A percentile compares a stretch with the other conserved stretches of the same genome.
Evolutionary conservation across 2,113 vertebrate genomes (phyloP).

Genomic region (Sebastes fasciatus): DNA sequence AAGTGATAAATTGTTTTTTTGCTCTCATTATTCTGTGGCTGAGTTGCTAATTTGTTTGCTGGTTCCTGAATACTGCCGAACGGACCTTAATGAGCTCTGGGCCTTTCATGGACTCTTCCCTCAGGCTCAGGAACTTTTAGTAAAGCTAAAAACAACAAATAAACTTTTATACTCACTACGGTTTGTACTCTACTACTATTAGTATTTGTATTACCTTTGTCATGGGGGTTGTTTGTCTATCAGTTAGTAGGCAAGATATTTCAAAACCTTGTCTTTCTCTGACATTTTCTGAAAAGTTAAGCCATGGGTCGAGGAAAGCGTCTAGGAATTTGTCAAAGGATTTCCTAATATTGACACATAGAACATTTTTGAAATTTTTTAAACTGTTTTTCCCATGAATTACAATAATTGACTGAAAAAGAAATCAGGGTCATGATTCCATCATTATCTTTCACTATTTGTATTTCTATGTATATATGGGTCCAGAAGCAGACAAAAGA

Average conservation of each 20-base stretch:
- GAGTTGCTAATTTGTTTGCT: conserved; percentile 50
- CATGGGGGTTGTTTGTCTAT: background rate
- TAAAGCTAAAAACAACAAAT: conserved; percentile 22
- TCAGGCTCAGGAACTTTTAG: conserved; percentile 25
- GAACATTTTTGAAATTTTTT: background rate
- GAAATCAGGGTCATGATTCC: background rate
- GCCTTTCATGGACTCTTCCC: conserved; percentile 9
- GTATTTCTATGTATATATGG: background rate
- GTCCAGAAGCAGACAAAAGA: background rate
- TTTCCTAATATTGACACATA: background rate
- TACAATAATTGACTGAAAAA: background rate
- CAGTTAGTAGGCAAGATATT: no score
- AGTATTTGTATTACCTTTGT: background rate
- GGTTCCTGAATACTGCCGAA: conserved; percentile 35
- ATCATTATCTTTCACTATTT: background rate
- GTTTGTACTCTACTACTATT: background rate
- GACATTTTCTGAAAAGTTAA: background rate
- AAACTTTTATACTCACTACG: background rate
- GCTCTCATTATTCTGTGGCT: conserved; percentile 34
- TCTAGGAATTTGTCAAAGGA: background rate
- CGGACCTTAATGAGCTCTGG: conserved; percentile 47
- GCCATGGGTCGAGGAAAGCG: background rate
- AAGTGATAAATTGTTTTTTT: conserved; percentile 28
- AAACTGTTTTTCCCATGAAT: background rate
- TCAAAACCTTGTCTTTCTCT: background rate